Evolutionary conservation across 64 coral and sea anemone species (phyloP), one percentile per base, ranked within the genome.

Genomic region (Anthopleura sola): DNA sequence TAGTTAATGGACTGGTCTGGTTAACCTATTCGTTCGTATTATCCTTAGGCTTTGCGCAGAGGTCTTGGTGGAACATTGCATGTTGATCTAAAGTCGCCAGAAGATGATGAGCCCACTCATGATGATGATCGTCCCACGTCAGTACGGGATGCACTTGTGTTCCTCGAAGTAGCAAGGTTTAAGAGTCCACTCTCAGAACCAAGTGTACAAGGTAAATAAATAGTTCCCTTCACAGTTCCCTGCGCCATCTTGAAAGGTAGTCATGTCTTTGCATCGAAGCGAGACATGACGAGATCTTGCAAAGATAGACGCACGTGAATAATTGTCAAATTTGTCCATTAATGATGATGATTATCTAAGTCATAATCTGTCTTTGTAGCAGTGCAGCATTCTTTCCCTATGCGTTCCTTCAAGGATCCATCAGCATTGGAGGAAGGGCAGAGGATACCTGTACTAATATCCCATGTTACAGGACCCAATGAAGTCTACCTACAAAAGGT

Each of bases 91-190:
- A 90, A 88, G 13, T 90, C 56, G n/a, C 93, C 97, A 36, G 93
- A 99, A 5, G 90, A 96, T 75, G 90, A 95, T 7, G 97, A 99
- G 29, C 87, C 92, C 6, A 95, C 89, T 29, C 86, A 89, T 83
- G 97, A 94, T 87, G 87, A 94, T 89, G 97, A 99, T 54, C 94
- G 93, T 47, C 97, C 97, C n/a, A 90, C 90, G 2, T 99, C 97
- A 38, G 97, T 99, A 34, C 92, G 97, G 31, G 97, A 99, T 82
- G 90, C 92, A 6, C 81, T 99, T 47, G 93, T 99, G 37, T 99
- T 99, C 82, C 88, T 99, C 21, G 92, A 99, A 37, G 97, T 99
- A 38, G 97, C 97, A 36, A 83, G 87, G 19, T 99, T 99, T 55
- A 87, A 83, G 47, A 88, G 86, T 19, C 93, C 97, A 19, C 92